Evolutionary conservation across 2,113 vertebrate species (phyloP).

Genomic region (Euleptes europaea): DNA sequence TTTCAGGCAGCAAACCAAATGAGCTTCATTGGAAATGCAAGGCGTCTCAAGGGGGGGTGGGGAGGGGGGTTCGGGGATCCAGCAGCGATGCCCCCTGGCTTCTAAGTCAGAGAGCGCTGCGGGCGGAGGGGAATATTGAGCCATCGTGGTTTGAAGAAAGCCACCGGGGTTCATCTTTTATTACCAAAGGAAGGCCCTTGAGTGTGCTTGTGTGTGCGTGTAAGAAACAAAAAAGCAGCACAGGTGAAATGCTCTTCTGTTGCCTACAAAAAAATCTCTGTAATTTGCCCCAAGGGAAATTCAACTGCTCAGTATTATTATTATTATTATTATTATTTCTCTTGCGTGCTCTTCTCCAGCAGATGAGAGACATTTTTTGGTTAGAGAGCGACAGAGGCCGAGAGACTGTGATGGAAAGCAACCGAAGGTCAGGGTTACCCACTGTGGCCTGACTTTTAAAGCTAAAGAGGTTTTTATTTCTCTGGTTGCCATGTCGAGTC

Average conservation of each 20-base stretch:
- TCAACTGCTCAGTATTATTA: conserved; percentile 17
- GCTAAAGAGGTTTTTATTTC: conserved; percentile 82
- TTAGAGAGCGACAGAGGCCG: conserved; percentile 13
- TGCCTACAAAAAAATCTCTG: conserved; percentile 71
- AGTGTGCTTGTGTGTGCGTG: neutral
- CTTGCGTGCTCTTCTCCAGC: conserved; percentile 1
- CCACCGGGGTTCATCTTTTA: conserved; percentile 67
- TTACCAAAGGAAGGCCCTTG: conserved; percentile 62
- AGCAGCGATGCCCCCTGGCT: conserved; percentile 64
- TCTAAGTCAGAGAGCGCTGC: conserved; percentile 55
- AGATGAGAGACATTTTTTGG: too few species aligned
- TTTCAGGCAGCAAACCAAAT: conserved; percentile 68
- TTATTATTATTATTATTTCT: neutral
- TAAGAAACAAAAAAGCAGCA: conserved; percentile 35
- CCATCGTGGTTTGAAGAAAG: conserved; percentile 51
- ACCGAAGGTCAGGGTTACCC: conserved; percentile 82
- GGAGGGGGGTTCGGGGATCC: conserved; percentile 65
- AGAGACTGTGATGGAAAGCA: conserved; percentile 55
- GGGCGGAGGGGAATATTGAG: conserved; percentile 68
- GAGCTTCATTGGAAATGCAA: conserved; percentile 82
- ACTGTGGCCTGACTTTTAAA: conserved; percentile 84
- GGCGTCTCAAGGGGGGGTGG: conserved; percentile 59
- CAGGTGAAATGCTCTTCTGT: conserved; percentile 69
- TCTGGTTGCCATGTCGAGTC: conserved; percentile 82
- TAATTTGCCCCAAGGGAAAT: conserved; percentile 81